A percentile compares a stretch with the other conserved stretches of the same genome.
phyloP scores from a whole-genome alignment of 1,140 invertebrate genomes.

The Mya arenaria region DNA sequence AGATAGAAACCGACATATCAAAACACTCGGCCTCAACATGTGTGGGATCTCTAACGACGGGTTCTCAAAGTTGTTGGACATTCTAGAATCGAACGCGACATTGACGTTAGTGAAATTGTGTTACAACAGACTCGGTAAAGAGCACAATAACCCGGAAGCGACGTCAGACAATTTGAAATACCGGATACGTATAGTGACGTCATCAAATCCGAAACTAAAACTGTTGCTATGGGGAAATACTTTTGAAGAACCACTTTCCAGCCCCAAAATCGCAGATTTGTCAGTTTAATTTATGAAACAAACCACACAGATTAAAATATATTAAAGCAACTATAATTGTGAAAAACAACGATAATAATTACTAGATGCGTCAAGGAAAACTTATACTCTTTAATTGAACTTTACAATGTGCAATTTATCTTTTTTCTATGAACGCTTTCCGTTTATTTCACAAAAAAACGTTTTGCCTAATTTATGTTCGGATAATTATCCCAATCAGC shows the following conservation, averaged over 20 bases:
- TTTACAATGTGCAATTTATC: no score
- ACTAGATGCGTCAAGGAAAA: no score
- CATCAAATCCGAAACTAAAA: conserved; percentile 78
- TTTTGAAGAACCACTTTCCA: conserved; percentile 67
- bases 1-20: conserved; percentile 73
- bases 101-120: conserved; percentile 73
- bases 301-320: no score
- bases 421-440: no score
- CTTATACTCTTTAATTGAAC: no score
- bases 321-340: no score
- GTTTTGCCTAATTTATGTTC: no score
- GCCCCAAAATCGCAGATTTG: conserved; percentile 8
- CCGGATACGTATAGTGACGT: conserved; percentile 74
- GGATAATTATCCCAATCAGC: no score
- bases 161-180: conserved; percentile 75
- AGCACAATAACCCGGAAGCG: conserved; percentile 66
- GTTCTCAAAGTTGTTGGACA: conserved; percentile 75
- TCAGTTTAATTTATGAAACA: no score
- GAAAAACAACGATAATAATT: no score
- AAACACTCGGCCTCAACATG: conserved; percentile 78
- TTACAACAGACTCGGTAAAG: conserved; percentile 73
- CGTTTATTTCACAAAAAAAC: no score
- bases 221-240: conserved; percentile 79
- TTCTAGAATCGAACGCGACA: conserved; percentile 73
- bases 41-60: conserved; percentile 78